These are phyloP conservation scores for Sterna hirundo DNA, from an alignment of 2,113 vertebrate genomes.

Conservation along the genomic window DNA sequence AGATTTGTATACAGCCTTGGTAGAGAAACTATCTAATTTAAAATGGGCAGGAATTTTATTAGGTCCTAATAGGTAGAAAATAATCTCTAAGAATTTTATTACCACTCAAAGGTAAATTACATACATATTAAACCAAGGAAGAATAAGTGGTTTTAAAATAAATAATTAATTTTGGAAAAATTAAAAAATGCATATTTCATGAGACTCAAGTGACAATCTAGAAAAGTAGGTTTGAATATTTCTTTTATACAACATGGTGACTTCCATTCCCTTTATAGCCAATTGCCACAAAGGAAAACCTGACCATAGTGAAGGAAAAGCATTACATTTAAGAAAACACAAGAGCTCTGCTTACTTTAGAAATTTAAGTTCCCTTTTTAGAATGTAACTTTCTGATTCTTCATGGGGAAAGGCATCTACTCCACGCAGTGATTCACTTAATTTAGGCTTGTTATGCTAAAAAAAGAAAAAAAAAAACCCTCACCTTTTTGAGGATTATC, in stretches of 20 bases:
- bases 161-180: background rate
- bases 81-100: background rate
- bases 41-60: background rate
- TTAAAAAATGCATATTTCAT: constrained; percentile 8
- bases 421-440: background rate
- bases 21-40: background rate
- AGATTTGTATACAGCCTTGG: background rate
- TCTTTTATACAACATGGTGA: background rate
- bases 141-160: background rate
- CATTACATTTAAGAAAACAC: background rate
- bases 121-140: background rate
- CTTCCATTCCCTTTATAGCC: background rate
- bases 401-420: background rate
- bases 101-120: background rate
- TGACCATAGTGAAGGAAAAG: background rate
- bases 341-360: background rate
- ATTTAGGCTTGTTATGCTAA: background rate
- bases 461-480: too few relatives aligned
- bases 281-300: background rate
- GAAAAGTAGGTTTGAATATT: background rate
- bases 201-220: background rate
- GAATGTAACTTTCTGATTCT: background rate
- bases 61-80: background rate
- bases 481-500: background rate
- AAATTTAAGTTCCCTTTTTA: background rate